Evolutionary conservation across 2,888 invertebrate species (phyloP).

Genomic region (Pharmacophagus antenor): DNA sequence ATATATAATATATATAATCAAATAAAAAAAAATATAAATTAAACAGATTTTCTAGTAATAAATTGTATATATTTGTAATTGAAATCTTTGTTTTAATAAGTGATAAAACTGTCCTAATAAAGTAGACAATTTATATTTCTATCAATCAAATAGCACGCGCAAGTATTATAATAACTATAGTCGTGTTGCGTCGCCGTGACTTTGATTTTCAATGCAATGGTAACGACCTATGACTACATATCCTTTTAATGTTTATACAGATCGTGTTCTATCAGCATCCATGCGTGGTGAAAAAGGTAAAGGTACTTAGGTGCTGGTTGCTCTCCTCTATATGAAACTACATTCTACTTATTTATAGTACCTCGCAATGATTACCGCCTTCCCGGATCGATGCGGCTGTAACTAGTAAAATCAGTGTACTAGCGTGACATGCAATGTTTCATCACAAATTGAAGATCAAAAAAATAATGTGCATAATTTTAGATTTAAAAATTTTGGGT

Average conservation of each 20-base stretch:
- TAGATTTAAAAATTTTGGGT: not conserved
- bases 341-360: not conserved
- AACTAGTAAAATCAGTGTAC: not conserved
- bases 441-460: not conserved
- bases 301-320: not conserved
- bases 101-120: not conserved
- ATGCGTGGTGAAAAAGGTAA: no score
- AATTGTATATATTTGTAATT: no score
- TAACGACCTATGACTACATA: constrained; percentile 34
- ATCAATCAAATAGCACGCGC: not conserved
- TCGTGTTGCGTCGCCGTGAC: constrained; percentile 52
- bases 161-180: not conserved
- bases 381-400: not conserved
- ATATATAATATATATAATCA: no score
- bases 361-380: not conserved
- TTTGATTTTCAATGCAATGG: constrained; percentile 59
- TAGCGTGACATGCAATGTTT: not conserved
- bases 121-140: not conserved
- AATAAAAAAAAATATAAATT: no score
- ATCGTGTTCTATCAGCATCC: not conserved
- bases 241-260: not conserved
- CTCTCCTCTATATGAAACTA: not conserved
- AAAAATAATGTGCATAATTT: not conserved
- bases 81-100: not conserved
- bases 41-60: no score